Percentiles rank a stretch among this genome's conserved stretches.
phyloP scores from a whole-genome alignment of 2,797 vertebrate genomes.

The Phoxinus dragarum region DNA sequence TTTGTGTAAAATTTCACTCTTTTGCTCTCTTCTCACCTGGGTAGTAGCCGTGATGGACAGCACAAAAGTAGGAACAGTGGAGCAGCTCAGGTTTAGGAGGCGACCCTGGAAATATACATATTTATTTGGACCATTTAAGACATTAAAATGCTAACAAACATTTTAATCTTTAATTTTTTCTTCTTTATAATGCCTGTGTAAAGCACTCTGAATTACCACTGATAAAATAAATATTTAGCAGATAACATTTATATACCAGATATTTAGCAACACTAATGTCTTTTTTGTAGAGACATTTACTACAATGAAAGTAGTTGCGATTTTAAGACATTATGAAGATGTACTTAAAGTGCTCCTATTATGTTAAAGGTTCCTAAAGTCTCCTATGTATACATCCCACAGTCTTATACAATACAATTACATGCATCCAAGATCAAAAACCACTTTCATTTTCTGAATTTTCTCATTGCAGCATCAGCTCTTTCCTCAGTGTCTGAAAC shows the following conservation, averaged over 20 bases:
- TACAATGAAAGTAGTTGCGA: background rate
- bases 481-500: background rate
- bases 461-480: background rate
- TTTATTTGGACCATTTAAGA: background rate
- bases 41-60: slow-evolving; percentile 97
- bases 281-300: background rate
- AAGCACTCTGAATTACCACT: background rate
- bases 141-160: background rate
- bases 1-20: background rate
- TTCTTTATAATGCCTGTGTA: background rate
- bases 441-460: background rate
- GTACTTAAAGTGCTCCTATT: background rate
- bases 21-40: slow-evolving; percentile 78
- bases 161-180: background rate
- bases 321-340: background rate
- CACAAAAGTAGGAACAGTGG: slow-evolving; percentile 97
- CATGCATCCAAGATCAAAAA: background rate
- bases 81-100: slow-evolving; percentile 95
- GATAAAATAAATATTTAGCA: background rate
- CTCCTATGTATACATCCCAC: too few species aligned
- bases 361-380: background rate
- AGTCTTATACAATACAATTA: too few species aligned
- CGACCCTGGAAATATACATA: slow-evolving; percentile 81
- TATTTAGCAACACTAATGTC: background rate
- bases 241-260: too few species aligned